Percentiles rank a stretch among this genome's conserved stretches.
These are phyloP conservation scores for Vulpes lagopus DNA, from an alignment of 2,113 vertebrate species.

Conservation along the genomic window DNA sequence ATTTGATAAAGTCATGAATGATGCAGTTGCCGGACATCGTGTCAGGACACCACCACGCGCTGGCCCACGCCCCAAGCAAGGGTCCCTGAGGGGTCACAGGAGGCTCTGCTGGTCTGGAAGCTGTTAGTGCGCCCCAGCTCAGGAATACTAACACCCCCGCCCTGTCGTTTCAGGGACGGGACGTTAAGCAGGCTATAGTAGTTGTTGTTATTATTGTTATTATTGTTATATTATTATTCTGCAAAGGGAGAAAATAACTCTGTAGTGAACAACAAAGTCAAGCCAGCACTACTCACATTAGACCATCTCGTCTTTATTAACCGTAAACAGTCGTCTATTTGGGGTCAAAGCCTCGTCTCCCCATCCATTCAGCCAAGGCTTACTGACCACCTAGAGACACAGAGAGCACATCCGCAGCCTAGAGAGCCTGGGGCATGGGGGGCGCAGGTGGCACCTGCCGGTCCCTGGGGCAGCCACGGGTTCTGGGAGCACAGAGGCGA, in stretches of 20 bases:
- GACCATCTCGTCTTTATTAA: neutral
- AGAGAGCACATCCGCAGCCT: no score
- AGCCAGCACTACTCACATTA: neutral
- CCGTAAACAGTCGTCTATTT: neutral
- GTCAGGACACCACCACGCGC: neutral
- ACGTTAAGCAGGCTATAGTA: neutral
- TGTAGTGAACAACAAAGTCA: neutral
- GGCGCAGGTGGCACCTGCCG: no score
- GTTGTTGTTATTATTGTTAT: no score
- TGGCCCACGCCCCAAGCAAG: neutral
- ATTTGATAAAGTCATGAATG: neutral
- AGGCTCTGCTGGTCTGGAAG: neutral
- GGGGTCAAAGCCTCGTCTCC: neutral
- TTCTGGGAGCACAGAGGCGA: no score
- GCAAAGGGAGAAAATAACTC: neutral
- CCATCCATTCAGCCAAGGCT: neutral
- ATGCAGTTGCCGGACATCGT: neutral
- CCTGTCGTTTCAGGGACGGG: neutral
- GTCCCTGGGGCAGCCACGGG: no score
- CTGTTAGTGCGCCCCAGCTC: neutral
- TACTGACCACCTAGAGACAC: neutral
- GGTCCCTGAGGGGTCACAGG: neutral
- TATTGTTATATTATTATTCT: neutral
- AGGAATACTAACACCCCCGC: neutral
- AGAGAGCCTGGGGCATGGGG: no score